phyloP scores from a whole-genome alignment of 2,797 vertebrate species.

The Protonibea diacanthus region DNA sequence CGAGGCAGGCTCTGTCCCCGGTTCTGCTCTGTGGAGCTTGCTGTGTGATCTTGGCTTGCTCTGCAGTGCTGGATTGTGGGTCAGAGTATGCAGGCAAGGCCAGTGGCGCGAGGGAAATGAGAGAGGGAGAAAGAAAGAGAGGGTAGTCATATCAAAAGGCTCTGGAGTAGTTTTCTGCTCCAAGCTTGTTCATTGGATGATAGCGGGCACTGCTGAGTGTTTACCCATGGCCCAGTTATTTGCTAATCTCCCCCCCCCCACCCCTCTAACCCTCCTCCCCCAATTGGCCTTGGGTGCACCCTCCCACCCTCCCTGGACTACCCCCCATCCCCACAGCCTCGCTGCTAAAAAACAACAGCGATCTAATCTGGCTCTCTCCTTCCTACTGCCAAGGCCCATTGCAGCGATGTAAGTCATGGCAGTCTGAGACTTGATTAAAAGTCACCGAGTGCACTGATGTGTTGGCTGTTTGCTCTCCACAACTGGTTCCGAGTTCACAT shows the following conservation, averaged over 20 bases:
- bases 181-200: slow-evolving; percentile 74
- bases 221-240: slow-evolving; percentile 86
- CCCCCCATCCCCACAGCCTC: slow-evolving; percentile 65
- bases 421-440: slow-evolving; percentile 70
- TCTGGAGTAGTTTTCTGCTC: slow-evolving; percentile 72
- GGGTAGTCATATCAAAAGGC: slow-evolving; percentile 77
- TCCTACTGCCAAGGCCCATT: slow-evolving; percentile 65
- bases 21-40: slow-evolving; percentile 54
- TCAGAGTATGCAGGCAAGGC: slow-evolving; percentile 75
- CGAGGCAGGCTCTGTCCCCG: slow-evolving; percentile 50
- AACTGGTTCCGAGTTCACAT: slow-evolving; percentile 39
- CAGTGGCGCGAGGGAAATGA: slow-evolving; percentile 68
- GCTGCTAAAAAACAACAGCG: slow-evolving; percentile 77
- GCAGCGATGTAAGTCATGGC: slow-evolving; percentile 50
- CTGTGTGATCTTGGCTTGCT: slow-evolving; percentile 65
- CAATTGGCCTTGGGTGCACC: slow-evolving; percentile 73
- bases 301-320: slow-evolving; percentile 57
- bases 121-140: slow-evolving; percentile 33
- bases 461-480: slow-evolving; percentile 30
- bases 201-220: slow-evolving; percentile 68
- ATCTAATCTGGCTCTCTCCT: slow-evolving; percentile 77
- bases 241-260: slow-evolving; percentile 70
- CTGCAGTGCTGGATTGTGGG: slow-evolving; percentile 77
- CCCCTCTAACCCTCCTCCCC: slow-evolving; percentile 50
- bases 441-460: slow-evolving; percentile 49